Base-by-base conservation (phyloP, 2,888 invertebrate genomes). In the Rugalucina vietnamica region DNA sequence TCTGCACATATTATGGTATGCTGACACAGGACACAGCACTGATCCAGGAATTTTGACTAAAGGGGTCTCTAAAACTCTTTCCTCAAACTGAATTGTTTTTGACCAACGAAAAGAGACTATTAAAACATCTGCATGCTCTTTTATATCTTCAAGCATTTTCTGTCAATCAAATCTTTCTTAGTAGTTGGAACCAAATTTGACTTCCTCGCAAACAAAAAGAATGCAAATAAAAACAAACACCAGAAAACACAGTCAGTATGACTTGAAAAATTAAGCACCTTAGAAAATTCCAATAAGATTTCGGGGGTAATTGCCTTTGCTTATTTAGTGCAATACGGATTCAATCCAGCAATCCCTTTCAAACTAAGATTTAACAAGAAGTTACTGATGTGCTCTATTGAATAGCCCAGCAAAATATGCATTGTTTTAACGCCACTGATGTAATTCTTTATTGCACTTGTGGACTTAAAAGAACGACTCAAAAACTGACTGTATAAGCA, bases 21-120 rank as follows among this genome's bases (percentile, higher is more conserved):
- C 82, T 34, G 21, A 24, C 8, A 82, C 79, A 18, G 75, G 75
- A 60, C 82, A 82, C n/a, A 82, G 27, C 1, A 69, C 37, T 21
- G 69, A 54, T 29, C 32, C 71, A 27, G 49, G 73, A 27, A 81
- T 49, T 34, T 34, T 71, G 49, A 79, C 39, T 3, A 82, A 60
- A 34, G 82, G 82, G 43, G 36, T 79, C 36, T 74, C 50, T 14
- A 72, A 57, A 1, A 50, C 36, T 43, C 81, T 57, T 34, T 81
- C 81, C 2, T 77, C 76, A 73, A 18, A 69, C 27, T 82, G 79
- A 36, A 75, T 79, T 1, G 82, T 82, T 54, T 82, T 82, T 18
- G 82, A 71, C 75, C 82, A 82, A 18, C 65, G 69, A 65, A 82
- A 73, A 34, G 34, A 24, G 10, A 82, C 76, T 43, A 78, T n/a